Evolutionary conservation across 64 coral and sea anemone species (phyloP).

Genomic region (Porites lutea): DNA sequence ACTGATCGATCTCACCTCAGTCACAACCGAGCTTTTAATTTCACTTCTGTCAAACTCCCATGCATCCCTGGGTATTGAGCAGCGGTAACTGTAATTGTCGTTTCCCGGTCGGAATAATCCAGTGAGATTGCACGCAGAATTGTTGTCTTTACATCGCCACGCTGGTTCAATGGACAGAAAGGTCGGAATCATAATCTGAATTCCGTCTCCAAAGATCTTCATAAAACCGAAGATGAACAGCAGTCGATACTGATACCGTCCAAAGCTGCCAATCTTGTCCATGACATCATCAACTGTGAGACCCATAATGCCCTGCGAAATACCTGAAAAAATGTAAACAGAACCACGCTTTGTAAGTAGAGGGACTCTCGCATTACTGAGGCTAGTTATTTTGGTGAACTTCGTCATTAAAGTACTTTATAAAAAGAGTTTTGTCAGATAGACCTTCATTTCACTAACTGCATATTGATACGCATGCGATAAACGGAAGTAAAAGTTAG

Average conservation of each 20-base stretch:
- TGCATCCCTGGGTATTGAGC: slow-evolving; percentile 53
- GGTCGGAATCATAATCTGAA: slow-evolving; percentile 60
- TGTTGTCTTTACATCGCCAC: slow-evolving; percentile 74
- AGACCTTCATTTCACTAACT: too few relatives aligned
- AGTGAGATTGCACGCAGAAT: slow-evolving; percentile 62
- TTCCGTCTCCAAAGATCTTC: slow-evolving; percentile 44
- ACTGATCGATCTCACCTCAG: slow-evolving; percentile 44
- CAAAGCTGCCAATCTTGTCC: slow-evolving; percentile 63
- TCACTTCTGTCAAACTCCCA: slow-evolving; percentile 67
- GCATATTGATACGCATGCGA: too few relatives aligned
- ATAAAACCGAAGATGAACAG: slow-evolving; percentile 46
- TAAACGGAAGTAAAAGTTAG: too few relatives aligned
- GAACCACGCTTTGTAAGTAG: too few relatives aligned
- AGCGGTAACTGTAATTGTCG: slow-evolving; percentile 69
- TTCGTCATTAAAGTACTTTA: too few relatives aligned
- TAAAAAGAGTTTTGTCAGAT: too few relatives aligned
- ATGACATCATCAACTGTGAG: slow-evolving; percentile 72
- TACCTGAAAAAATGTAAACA: background rate
- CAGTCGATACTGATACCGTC: slow-evolving; percentile 57
- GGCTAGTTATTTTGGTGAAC: too few relatives aligned
- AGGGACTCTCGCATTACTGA: too few relatives aligned
- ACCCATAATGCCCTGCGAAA: slow-evolving; percentile 19
- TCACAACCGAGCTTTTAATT: slow-evolving; percentile 35
- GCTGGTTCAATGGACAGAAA: slow-evolving; percentile 70
- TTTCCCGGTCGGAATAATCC: slow-evolving; percentile 64